Base-by-base conservation (phyloP, 2,888 invertebrate genomes). In the Antheraea assamensis region DNA sequence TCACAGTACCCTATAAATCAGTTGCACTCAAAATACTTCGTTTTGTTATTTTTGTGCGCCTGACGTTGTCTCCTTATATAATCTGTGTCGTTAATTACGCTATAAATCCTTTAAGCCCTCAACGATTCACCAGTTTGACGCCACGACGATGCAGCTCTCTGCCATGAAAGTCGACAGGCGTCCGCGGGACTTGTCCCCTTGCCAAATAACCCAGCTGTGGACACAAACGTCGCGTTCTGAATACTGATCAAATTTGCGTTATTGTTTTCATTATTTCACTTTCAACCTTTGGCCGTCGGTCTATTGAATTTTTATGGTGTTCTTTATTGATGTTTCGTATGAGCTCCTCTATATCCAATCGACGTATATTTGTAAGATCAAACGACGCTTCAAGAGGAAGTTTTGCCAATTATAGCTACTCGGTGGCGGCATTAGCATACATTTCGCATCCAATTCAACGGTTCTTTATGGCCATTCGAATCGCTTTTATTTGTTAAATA, bases 171-270 rank as follows among this genome's bases (percentile, higher is more conserved):
- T 78, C 82, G 79, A 82, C 83, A 83, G 83, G 78, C 79, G 79
- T 77, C 80, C 81, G 79, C 85, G 85, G 84, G 85, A 86, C 82
- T 89, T 90, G 90, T 90, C 85, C 87, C 85, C 81, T 88, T 92
- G 93, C 92, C 93, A 94, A 94, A 93, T 90, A 88, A 86, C 88
- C 88, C 92, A 90, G 90, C 91, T 91, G 92, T 87, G 89, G 89
- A 90, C 91, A 88, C 85, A 85, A 84, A 83, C 83, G 81, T 78
- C 87, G 88, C 86, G 85, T 83, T 82, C 88, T 87, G 94, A 92
- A 94, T 93, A 92, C 92, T 91, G 92, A 93, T 93, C 89, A 89
- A 88, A 89, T 87, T 84, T 82, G 80, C 88, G 87, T 91, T 91
- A 92, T 93, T 92, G 91, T 92, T 91, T 90, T 84, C 86, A 90